Evolutionary conservation across 2,888 invertebrate genomes (phyloP).

Genomic region (Molanna angustata): DNA sequence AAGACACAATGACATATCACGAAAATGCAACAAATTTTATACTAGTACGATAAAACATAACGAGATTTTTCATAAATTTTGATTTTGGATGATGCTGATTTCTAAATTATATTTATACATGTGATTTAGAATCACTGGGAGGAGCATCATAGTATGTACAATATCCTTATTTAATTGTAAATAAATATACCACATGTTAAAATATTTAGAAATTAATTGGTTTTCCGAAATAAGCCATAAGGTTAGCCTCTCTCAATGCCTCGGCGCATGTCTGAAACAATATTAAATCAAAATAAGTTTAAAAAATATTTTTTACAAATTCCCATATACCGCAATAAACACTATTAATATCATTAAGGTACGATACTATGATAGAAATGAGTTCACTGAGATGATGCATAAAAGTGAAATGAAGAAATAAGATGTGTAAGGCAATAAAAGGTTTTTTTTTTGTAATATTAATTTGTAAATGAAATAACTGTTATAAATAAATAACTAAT

Average conservation of each 20-base stretch:
- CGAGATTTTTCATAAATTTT: background rate
- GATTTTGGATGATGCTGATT: background rate
- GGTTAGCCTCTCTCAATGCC: constrained; percentile 94
- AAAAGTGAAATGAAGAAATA: too few species aligned
- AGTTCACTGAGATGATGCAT: too few species aligned
- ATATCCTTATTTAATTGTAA: constrained; percentile 13
- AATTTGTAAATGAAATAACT: background rate
- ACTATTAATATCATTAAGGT: too few species aligned
- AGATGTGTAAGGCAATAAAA: too few species aligned
- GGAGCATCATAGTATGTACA: too few species aligned
- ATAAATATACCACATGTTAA: constrained; percentile 9
- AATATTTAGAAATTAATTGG: constrained; percentile 86
- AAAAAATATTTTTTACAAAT: background rate
- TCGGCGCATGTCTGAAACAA: constrained; percentile 89
- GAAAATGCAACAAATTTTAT: background rate
- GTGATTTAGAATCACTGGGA: too few species aligned
- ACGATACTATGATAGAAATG: too few species aligned
- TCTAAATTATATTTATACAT: too few species aligned
- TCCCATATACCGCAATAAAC: too few species aligned
- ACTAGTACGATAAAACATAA: background rate
- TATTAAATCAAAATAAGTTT: constrained; percentile 8
- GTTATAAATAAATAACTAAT: too few species aligned
- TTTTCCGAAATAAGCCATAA: constrained; percentile 94
- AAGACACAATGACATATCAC: too few species aligned
- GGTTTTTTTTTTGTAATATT: background rate